These are phyloP conservation scores for Terebella lapidaria DNA, from an alignment of 2,888 invertebrate species.

Conservation along the genomic window DNA sequence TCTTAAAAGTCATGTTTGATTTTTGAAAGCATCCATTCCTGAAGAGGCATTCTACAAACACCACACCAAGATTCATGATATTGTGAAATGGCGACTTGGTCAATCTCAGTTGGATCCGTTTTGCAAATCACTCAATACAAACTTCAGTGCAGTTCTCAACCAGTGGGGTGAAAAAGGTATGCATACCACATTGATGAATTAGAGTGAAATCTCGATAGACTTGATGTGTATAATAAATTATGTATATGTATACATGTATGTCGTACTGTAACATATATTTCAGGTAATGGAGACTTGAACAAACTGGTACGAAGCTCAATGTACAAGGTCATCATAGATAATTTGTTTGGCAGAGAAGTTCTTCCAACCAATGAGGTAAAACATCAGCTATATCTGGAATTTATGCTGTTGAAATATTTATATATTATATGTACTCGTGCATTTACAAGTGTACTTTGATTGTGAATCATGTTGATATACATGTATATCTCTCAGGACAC, in stretches of 20 bases:
- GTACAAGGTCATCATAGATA: conserved; percentile 39
- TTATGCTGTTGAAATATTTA: no score
- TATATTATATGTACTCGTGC: no score
- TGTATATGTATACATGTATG: neutral
- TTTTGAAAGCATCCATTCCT: neutral
- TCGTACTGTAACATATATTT: no score
- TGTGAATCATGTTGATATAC: no score
- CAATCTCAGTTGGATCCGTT: conserved; percentile 28
- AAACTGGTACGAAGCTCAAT: conserved; percentile 30
- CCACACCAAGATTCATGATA: conserved; percentile 43
- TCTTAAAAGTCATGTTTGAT: no score
- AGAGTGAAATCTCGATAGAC: no score
- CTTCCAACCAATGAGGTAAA: no score
- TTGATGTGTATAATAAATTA: neutral
- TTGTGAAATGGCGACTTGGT: conserved; percentile 39
- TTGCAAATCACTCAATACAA: conserved; percentile 25
- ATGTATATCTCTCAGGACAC: conserved; percentile 23
- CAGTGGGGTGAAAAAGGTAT: conserved; percentile 22
- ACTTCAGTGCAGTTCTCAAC: conserved; percentile 29
- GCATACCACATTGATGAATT: neutral
- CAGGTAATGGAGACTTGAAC: conserved; percentile 26
- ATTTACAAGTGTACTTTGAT: no score
- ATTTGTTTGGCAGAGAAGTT: conserved; percentile 36
- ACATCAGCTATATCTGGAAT: no score
- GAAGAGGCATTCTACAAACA: conserved; percentile 10